Conservation (phyloP, 2,888 invertebrate species). For the Patella pellucida region DNA sequence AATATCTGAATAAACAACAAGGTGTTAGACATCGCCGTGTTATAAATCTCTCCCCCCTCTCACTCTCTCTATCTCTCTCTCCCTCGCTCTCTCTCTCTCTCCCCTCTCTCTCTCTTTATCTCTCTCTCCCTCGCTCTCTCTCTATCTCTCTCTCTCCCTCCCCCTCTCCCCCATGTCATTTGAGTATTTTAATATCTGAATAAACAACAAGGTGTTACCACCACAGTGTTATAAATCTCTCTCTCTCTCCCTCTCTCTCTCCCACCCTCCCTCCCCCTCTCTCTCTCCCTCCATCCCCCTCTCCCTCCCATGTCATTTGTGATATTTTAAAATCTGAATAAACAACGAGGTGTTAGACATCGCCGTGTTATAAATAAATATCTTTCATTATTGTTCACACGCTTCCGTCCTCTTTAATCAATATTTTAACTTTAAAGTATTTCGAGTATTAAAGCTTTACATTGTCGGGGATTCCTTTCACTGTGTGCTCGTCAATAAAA, state of each 20-base stretch:
- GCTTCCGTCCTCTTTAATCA: too few relatives aligned
- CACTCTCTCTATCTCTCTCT: background rate
- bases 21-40: too few relatives aligned
- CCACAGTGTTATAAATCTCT: too few relatives aligned
- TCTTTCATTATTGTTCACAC: too few relatives aligned
- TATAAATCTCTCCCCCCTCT: background rate
- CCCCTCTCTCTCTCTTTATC: background rate
- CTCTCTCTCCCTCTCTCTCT: conserved; percentile 4
- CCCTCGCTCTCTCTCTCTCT: background rate
- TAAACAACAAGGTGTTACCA: too few relatives aligned
- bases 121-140: conserved; percentile 4
- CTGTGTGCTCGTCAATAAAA: too few relatives aligned
- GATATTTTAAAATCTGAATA: conserved; percentile 3
- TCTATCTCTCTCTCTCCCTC: background rate
- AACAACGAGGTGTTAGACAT: background rate
- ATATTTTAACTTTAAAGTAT: too few relatives aligned
- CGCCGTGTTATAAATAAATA: too few relatives aligned
- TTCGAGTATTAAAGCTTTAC: too few relatives aligned
- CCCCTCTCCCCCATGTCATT: conserved; percentile 5
- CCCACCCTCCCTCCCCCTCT: background rate
- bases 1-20: too few relatives aligned
- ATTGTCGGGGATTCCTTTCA: too few relatives aligned
- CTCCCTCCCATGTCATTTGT: conserved; percentile 1
- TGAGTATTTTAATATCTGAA: conserved; percentile 1
- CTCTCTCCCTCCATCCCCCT: background rate